Percentiles rank a stretch among this genome's conserved stretches.
phyloP scores from a whole-genome alignment of 2,113 vertebrate species.

The Platysteira castanea region DNA sequence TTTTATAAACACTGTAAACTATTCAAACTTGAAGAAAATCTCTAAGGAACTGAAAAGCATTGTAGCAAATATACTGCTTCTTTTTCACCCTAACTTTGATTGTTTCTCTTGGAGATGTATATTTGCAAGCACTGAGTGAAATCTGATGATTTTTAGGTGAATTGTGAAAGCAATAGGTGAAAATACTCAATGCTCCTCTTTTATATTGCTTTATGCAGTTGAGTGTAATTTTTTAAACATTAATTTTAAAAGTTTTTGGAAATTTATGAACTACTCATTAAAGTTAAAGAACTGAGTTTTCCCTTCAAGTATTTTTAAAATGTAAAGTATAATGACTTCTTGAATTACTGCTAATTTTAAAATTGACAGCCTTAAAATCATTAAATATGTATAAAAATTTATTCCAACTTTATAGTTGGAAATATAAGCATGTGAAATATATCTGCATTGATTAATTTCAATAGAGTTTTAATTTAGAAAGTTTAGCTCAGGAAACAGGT shows the following conservation, averaged over 20 bases:
- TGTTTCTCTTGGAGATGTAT: not conserved
- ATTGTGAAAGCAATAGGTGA: not conserved
- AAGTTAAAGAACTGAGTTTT: not conserved
- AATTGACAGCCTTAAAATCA: not conserved
- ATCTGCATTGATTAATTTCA: not conserved
- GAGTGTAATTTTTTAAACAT: not conserved
- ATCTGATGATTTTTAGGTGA: not conserved
- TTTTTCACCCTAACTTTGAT: not conserved
- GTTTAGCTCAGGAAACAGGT: not conserved
- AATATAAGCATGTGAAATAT: not conserved
- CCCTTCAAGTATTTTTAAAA: not conserved
- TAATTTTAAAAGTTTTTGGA: not conserved
- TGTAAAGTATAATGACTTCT: not conserved
- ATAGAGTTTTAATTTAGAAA: not conserved
- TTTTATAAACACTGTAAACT: not conserved
- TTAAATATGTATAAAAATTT: not conserved
- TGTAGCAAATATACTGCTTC: not conserved
- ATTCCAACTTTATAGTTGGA: not conserved
- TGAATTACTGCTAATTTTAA: not conserved
- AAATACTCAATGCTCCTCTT: not conserved
- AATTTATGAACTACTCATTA: not conserved
- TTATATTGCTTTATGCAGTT: not conserved
- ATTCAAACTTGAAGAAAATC: not conserved
- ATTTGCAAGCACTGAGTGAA: not conserved
- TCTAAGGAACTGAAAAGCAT: not conserved